Conservation (phyloP, 2,113 vertebrate genomes). For the Ammodytes dubius region DNA sequence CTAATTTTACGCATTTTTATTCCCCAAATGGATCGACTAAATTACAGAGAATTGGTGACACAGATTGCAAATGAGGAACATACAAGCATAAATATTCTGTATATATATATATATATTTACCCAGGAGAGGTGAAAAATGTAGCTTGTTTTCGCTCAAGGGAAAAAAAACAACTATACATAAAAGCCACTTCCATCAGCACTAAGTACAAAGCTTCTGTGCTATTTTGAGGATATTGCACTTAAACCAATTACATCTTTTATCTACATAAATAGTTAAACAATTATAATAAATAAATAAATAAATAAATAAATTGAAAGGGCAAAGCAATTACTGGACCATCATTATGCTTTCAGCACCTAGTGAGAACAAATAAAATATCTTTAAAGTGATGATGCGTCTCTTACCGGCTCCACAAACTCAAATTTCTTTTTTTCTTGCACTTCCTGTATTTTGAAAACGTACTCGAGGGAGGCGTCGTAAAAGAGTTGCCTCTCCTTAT, state of each 20-base stretch:
- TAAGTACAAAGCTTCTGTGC: neutral
- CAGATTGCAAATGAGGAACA: conserved; percentile 34
- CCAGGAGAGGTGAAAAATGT: conserved; percentile 13
- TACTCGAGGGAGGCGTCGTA: conserved; percentile 97
- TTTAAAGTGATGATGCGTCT: neutral
- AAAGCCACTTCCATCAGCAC: conserved; percentile 22
- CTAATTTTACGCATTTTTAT: conserved; percentile 24
- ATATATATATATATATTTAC: neutral
- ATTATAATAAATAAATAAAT: neutral
- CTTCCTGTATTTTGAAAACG: conserved; percentile 99
- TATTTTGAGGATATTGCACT: neutral
- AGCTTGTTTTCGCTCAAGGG: neutral
- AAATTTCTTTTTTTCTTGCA: conserved; percentile 99
- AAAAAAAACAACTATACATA: conserved; percentile 25
- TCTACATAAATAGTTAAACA: neutral
- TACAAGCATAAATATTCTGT: neutral
- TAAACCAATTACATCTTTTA: conserved; percentile 11
- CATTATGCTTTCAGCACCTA: neutral
- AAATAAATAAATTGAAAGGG: neutral
- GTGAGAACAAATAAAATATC: conserved; percentile 14
- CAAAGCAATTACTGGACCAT: conserved; percentile 21
- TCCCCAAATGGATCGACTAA: conserved; percentile 17
- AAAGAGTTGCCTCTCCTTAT: conserved; percentile 95
- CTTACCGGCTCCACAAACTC: conserved; percentile 99
- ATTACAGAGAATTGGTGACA: conserved; percentile 19